Evolutionary conservation across 1,140 invertebrate species (phyloP), one percentile per base, ranked within the genome.

Genomic region (Drosophila chauvacae): DNA sequence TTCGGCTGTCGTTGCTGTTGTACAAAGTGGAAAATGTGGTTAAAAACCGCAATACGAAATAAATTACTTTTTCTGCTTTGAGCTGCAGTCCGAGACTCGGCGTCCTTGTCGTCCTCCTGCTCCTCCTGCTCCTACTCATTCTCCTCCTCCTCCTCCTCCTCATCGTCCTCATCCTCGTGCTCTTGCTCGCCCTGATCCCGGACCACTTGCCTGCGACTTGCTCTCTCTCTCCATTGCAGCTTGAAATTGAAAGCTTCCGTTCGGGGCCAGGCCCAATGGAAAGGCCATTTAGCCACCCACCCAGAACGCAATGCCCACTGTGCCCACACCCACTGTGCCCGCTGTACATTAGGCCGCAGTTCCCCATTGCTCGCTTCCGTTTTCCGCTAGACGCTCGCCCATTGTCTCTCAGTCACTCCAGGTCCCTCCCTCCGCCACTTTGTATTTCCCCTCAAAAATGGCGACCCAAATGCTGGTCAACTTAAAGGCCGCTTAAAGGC

Each of bases 1-100:
- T 88, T 87, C 65, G 84, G 81, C 84, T 87, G 80, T 90, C 84
- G 84, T 84, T 88, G 84, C 85, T 68, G 85, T 80, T 85, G 84
- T 90, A 88, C 85, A 90, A 90, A 90, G 85, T 90, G 85, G 85
- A 90, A 90, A 90, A 90, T 90, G 85, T 90, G 85, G 85, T 90
- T 90, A 90, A 90, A 90, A 90, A 90, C 85, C 85, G 85, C 85
- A 90, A 90, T 90, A 90, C 81, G 85, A 90, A 90, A 90, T 90
- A 90, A 90, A 90, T 90, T 90, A 90, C 85, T 90, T 90, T 90
- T 90, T 90, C 85, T 85, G 81, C 86, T 90, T 90, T 88, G 85
- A 81, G 81, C 60, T 81, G 80, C 65, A 75, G 82, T 77, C 63
- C 81, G 65, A 84, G 62, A 72, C 53, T 51, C 39, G 47, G 48